Evolutionary conservation across 1,140 invertebrate genomes (phyloP), one percentile per base, ranked within the genome.

Genomic region (Drosophila lowei): DNA sequence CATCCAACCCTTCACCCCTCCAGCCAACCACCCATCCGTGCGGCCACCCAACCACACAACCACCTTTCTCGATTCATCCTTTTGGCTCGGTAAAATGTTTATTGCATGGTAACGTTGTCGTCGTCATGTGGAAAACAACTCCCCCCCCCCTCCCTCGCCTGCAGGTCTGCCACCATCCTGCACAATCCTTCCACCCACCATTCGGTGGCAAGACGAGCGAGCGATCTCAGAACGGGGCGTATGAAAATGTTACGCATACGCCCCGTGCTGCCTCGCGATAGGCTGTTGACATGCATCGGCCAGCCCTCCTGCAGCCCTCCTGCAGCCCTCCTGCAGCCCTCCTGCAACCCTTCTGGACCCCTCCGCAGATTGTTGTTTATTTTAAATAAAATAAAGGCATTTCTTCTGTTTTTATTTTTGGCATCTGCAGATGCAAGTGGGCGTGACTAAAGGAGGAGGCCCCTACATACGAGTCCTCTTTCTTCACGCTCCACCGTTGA

Each of bases 231-330:
- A 15, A 63, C 60, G 57, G 54, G 63, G 50, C 60, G 61, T 56
- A 77, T 83, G 63, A 15, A 56, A 48, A 74, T 44, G 34, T 66
- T 60, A 83, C 64, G 75, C 61, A 83, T 83, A 83, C 79, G 79
- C 60, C 48, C 56, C 52, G 13, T 42, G 49, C 73, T 42, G 46
- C 49, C 8, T 50, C 41, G 58, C 34, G 56, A 57, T 76, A 63
- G 49, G 57, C 67, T 59, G 57, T 56, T 71, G 58, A 65, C 59
- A 73, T 64, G 55, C 44, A 76, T 25, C 41, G 48, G 28, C 15
- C 43, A 38, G 34, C 43, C 42, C 21, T 72, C n/a, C 18, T 18
- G 18, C 18, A 18, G 18, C 18, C 18, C 18, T 18, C 18, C 18
- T 18, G 18, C 18, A 18, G 18, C 18, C 18, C 18, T 18, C 18